These are phyloP conservation scores for Batillaria attramentaria DNA, from an alignment of 1,140 invertebrate species.

Conservation along the genomic window DNA sequence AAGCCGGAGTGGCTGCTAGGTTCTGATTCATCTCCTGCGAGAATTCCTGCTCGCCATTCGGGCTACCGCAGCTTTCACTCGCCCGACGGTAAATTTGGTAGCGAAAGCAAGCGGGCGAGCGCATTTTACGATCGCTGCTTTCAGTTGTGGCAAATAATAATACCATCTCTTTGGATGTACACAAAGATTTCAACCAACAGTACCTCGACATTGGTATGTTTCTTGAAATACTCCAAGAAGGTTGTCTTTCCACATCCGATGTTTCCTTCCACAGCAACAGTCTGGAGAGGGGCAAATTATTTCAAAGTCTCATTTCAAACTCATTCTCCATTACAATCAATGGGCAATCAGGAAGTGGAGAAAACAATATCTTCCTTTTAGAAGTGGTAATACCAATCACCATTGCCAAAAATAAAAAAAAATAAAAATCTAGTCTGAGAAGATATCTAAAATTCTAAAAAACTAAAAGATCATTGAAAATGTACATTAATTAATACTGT, in stretches of 20 bases:
- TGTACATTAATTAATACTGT: neutral
- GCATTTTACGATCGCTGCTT: no score
- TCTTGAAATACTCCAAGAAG: slow-evolving; percentile 61
- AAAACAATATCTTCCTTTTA: neutral
- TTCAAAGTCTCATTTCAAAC: neutral
- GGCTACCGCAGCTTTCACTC: no score
- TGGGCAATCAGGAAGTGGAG: neutral
- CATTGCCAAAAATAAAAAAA: neutral
- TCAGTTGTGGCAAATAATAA: no score
- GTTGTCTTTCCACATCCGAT: slow-evolving; percentile 67
- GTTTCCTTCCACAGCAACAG: slow-evolving; percentile 63
- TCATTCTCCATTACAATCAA: neutral
- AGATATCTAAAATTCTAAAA: neutral
- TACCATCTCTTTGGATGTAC: no score
- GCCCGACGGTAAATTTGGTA: no score
- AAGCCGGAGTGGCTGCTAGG: no score
- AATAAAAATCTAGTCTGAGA: neutral
- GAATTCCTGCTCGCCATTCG: no score
- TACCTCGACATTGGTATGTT: slow-evolving; percentile 51
- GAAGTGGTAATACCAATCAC: neutral
- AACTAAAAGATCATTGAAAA: neutral
- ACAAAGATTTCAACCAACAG: neutral
- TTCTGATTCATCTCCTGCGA: no score
- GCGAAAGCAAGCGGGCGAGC: no score
- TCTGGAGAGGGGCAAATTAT: slow-evolving; percentile 32